Evolutionary conservation across 53 echinoderm and acorn worm genomes (phyloP).

Genomic region (Luidia sarsii): DNA sequence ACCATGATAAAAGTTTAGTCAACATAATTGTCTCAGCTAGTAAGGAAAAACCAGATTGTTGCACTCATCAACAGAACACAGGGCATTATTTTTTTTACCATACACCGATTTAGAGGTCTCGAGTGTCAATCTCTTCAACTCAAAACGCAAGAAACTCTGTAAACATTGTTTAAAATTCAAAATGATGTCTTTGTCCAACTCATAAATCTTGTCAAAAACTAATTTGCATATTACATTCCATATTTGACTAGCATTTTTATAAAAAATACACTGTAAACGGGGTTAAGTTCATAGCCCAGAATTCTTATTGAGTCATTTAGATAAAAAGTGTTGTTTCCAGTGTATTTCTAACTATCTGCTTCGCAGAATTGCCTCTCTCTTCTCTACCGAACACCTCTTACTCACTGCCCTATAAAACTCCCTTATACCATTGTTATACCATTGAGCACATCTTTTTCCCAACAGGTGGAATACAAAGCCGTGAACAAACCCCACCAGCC

Average conservation of each 20-base stretch:
- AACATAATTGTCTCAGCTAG: neutral
- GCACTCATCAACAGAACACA: neutral
- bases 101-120: no score
- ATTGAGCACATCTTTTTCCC: neutral
- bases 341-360: neutral
- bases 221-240: no score
- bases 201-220: no score
- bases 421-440: neutral
- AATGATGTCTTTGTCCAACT: no score
- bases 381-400: neutral
- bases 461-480: constrained; percentile 9
- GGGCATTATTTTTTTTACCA: no score
- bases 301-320: no score
- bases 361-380: neutral
- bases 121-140: no score
- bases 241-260: no score
- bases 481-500: neutral
- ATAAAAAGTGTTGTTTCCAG: no score
- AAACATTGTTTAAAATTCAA: neutral
- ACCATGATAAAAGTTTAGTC: neutral
- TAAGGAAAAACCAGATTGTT: neutral
- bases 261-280: no score
- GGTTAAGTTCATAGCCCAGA: no score
- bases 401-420: neutral
- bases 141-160: constrained; percentile 2